Evolutionary conservation across 2,888 invertebrate genomes (phyloP).

Genomic region (Diplazon laetatorius): DNA sequence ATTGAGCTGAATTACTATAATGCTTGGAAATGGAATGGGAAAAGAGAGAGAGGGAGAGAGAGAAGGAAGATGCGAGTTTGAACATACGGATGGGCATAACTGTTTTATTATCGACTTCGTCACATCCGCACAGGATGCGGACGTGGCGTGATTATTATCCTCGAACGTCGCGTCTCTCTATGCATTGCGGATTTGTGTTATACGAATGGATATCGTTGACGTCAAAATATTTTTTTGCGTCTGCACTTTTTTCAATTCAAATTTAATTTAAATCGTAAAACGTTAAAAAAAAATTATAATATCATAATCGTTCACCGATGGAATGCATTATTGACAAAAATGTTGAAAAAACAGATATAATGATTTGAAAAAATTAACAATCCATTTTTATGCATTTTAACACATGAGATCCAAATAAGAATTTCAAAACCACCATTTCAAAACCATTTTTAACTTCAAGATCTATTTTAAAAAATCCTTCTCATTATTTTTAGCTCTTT

Average conservation of each 20-base stretch:
- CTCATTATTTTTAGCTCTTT: too few relatives aligned
- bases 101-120: conserved; percentile 68
- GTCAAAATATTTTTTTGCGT: conserved; percentile 33
- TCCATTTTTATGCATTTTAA: too few relatives aligned
- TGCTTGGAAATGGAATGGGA: conserved; percentile 3
- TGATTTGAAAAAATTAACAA: too few relatives aligned
- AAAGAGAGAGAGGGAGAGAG: conserved; percentile 33
- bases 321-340: too few relatives aligned
- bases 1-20: conserved; percentile 21
- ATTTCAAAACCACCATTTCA: too few relatives aligned
- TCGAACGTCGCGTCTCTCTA: conserved; percentile 69
- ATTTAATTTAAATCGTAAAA: too few relatives aligned
- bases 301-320: too few relatives aligned
- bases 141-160: conserved; percentile 74
- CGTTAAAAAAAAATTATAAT: too few relatives aligned
- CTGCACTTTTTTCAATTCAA: background rate
- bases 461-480: too few relatives aligned
- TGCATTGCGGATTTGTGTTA: conserved; percentile 71
- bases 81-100: conserved; percentile 65
- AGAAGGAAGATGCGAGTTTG: conserved; percentile 67
- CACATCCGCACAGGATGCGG: conserved; percentile 70
- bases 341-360: too few relatives aligned
- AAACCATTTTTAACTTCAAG: too few relatives aligned
- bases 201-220: conserved; percentile 67
- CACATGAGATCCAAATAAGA: too few relatives aligned